Conservation (phyloP, 2,113 vertebrate species). For the Tenrec ecaudatus region DNA sequence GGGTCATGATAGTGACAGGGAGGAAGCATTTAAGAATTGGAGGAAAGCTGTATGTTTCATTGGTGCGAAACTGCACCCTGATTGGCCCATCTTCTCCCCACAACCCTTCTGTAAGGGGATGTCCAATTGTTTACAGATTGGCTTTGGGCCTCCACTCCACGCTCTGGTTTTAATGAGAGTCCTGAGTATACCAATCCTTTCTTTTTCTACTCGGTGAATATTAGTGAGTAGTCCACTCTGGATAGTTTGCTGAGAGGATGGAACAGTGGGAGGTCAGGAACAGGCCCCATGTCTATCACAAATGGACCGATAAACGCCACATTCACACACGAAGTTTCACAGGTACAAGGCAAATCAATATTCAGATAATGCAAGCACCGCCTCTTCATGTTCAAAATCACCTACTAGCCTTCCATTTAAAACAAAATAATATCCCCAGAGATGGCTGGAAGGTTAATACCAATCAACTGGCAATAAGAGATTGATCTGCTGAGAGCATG, state of each 20-base stretch:
- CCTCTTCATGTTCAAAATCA: not conserved
- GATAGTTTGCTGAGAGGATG: not conserved
- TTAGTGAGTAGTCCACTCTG: not conserved
- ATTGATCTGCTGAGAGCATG: not conserved
- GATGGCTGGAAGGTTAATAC: not conserved
- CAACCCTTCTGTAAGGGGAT: too few species aligned
- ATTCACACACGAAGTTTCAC: not conserved
- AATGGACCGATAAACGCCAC: not conserved
- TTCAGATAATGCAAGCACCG: not conserved
- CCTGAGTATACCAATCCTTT: not conserved
- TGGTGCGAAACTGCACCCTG: too few species aligned
- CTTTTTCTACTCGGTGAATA: not conserved
- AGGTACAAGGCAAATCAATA: not conserved
- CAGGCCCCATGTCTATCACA: not conserved
- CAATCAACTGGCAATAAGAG: not conserved
- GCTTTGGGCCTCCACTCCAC: too few species aligned
- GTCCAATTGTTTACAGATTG: too few species aligned
- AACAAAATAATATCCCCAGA: not conserved
- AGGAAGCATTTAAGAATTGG: too few species aligned
- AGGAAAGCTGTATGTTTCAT: too few species aligned
- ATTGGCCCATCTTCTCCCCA: too few species aligned
- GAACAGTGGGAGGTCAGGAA: not conserved
- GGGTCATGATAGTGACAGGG: too few species aligned
- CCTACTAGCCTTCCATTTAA: not conserved
- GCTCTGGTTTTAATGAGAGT: too few species aligned